These are phyloP conservation scores for Pollimyrus isidori DNA, from an alignment of 2,113 vertebrate genomes.

Conservation along the genomic window DNA sequence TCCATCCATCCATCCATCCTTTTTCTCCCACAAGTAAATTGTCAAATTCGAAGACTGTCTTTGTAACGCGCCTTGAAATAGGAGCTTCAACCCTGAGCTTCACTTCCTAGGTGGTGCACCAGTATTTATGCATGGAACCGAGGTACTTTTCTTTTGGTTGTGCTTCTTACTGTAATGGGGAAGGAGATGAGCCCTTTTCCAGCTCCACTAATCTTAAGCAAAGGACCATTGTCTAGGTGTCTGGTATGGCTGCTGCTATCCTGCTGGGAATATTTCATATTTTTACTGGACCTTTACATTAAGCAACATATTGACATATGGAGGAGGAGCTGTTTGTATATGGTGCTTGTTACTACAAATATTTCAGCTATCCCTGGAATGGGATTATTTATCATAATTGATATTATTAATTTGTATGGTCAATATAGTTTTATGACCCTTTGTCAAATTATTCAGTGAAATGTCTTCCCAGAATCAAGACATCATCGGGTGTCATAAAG, in stretches of 20 bases:
- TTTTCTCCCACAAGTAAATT: background rate
- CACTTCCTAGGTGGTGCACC: background rate
- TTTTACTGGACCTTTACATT: background rate
- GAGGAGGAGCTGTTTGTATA: background rate
- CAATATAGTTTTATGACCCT: background rate
- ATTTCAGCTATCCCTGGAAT: background rate
- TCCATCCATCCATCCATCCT: too few species aligned
- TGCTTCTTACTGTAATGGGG: background rate
- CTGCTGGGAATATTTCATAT: background rate
- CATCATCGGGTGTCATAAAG: background rate
- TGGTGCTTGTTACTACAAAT: background rate
- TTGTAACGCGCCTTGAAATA: background rate
- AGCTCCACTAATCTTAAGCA: background rate
- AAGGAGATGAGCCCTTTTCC: background rate
- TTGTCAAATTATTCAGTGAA: background rate
- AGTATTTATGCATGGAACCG: background rate
- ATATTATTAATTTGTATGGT: background rate
- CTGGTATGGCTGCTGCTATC: background rate
- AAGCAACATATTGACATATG: background rate
- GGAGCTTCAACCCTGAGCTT: background rate
- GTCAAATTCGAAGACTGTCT: background rate
- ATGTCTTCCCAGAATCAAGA: background rate
- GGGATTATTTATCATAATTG: background rate
- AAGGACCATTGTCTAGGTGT: background rate
- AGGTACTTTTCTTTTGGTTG: background rate